A percentile compares a stretch with the other conserved stretches of the same genome.
These are phyloP conservation scores for Sebastes trivittatus DNA, from an alignment of 2,797 vertebrate genomes.

Conservation along the genomic window DNA sequence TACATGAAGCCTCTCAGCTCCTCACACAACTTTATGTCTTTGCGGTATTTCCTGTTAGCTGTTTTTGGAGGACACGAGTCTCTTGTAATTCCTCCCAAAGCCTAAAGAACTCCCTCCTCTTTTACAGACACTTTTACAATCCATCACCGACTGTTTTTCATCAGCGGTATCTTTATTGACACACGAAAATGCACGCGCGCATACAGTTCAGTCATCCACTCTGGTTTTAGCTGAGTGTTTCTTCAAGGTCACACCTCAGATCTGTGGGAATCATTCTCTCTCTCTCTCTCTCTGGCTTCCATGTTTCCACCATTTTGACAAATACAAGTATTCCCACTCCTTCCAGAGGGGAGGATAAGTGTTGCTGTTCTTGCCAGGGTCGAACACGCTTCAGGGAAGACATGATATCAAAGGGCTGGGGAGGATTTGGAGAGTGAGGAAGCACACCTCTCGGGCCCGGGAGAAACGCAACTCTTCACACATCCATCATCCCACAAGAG, in stretches of 20 bases:
- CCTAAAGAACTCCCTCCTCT: slow-evolving; percentile 45
- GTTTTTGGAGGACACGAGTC: slow-evolving; percentile 50
- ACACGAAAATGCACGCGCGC: slow-evolving; percentile 12
- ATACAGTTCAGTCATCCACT: slow-evolving; percentile 3
- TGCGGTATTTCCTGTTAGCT: slow-evolving; percentile 64
- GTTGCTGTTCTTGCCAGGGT: slow-evolving; percentile 43
- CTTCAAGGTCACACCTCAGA: slow-evolving; percentile 18
- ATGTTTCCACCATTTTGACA: slow-evolving; percentile 54
- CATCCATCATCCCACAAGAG: slow-evolving; percentile 59
- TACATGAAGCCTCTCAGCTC: slow-evolving; percentile 84
- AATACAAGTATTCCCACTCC: slow-evolving; percentile 60
- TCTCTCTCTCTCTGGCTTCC: slow-evolving; percentile 23
- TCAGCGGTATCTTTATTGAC: slow-evolving; percentile 35
- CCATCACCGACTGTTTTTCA: slow-evolving; percentile 41
- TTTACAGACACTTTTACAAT: slow-evolving; percentile 48
- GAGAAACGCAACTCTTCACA: slow-evolving; percentile 48
- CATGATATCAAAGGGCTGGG: slow-evolving; percentile 41
- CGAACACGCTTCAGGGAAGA: slow-evolving; percentile 29
- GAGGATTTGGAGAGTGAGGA: slow-evolving; percentile 44
- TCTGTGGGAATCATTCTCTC: slow-evolving; percentile 34
- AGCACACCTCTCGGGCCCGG: slow-evolving; percentile 38
- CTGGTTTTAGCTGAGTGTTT: slow-evolving; percentile 17
- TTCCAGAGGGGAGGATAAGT: slow-evolving; percentile 57
- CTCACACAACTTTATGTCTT: slow-evolving; percentile 59
- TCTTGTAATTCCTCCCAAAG: slow-evolving; percentile 55